Percentiles rank a stretch among this genome's conserved stretches.
These are phyloP conservation scores for Calephelis virginiensis DNA, from an alignment of 1,140 invertebrate species.

Conservation along the genomic window DNA sequence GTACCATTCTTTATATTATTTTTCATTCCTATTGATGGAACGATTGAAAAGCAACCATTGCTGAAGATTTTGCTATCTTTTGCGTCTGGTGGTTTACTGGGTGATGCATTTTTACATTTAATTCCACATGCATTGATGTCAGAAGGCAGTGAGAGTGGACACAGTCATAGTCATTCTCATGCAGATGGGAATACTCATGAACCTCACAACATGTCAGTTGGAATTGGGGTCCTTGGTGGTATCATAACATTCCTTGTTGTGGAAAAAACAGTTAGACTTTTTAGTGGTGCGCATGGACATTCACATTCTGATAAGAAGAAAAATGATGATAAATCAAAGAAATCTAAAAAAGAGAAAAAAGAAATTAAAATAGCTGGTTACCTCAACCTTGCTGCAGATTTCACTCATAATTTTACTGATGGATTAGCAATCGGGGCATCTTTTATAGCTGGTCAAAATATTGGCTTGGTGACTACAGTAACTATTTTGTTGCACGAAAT, in stretches of 20 bases:
- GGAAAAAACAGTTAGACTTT: conserved; percentile 94
- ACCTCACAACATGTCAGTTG: conserved; percentile 89
- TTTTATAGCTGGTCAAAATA: conserved; percentile 91
- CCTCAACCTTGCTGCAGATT: conserved; percentile 96
- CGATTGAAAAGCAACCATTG: conserved; percentile 88
- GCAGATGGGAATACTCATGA: conserved; percentile 66
- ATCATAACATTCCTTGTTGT: conserved; percentile 94
- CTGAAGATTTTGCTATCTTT: conserved; percentile 95
- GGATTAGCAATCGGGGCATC: conserved; percentile 97
- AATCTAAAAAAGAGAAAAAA: conserved; percentile 68
- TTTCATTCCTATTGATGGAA: conserved; percentile 95
- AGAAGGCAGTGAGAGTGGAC: conserved; percentile 78
- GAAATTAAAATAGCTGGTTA: conserved; percentile 95
- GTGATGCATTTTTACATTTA: conserved; percentile 97
- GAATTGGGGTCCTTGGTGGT: conserved; percentile 94
- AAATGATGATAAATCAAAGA: conserved; percentile 66
- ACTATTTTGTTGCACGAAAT: conserved; percentile 98
- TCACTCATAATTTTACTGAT: conserved; percentile 98
- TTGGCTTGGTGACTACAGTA: conserved; percentile 93
- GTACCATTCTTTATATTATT: conserved; percentile 96
- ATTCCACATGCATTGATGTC: conserved; percentile 94
- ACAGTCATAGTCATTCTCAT: conserved; percentile 79
- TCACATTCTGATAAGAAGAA: conserved; percentile 74
- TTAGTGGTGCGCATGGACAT: conserved; percentile 89
- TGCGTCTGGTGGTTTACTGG: conserved; percentile 95